These are phyloP conservation scores for Porites lobata DNA, from an alignment of 92 coral and sea anemone species.

Conservation along the genomic window DNA sequence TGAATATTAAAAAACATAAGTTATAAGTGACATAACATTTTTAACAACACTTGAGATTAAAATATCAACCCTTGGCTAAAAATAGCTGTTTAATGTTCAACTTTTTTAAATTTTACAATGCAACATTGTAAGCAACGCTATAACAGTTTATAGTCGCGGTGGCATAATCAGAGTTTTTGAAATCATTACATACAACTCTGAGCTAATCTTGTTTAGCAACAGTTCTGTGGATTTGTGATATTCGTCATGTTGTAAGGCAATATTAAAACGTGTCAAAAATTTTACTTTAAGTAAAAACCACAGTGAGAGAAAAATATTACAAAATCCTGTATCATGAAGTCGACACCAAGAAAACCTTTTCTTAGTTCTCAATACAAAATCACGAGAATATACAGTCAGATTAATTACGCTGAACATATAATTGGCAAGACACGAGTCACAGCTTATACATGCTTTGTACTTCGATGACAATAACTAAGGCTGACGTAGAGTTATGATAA, in stretches of 20 bases:
- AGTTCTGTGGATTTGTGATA: slow-evolving; percentile 5
- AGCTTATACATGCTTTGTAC: neutral
- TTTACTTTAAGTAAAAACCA: neutral
- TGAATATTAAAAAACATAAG: neutral
- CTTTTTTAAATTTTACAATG: neutral
- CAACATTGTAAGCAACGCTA: neutral
- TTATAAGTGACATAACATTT: neutral
- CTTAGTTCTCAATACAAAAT: neutral
- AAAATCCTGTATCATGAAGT: neutral
- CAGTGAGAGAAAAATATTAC: neutral
- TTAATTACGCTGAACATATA: neutral
- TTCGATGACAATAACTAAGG: slow-evolving; percentile 10
- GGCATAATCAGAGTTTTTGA: neutral
- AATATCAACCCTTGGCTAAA: slow-evolving; percentile 1
- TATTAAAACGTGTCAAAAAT: neutral
- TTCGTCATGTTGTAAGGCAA: neutral
- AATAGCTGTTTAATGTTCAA: neutral
- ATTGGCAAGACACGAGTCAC: slow-evolving; percentile 17
- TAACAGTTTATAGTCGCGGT: neutral
- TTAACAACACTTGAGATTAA: neutral
- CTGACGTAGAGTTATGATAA: neutral
- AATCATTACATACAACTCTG: neutral
- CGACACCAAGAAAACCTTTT: neutral
- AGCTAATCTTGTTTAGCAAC: neutral
- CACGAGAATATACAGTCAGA: neutral